These are phyloP conservation scores for Cettia cetti DNA, from an alignment of 2,113 vertebrate species.

Conservation along the genomic window DNA sequence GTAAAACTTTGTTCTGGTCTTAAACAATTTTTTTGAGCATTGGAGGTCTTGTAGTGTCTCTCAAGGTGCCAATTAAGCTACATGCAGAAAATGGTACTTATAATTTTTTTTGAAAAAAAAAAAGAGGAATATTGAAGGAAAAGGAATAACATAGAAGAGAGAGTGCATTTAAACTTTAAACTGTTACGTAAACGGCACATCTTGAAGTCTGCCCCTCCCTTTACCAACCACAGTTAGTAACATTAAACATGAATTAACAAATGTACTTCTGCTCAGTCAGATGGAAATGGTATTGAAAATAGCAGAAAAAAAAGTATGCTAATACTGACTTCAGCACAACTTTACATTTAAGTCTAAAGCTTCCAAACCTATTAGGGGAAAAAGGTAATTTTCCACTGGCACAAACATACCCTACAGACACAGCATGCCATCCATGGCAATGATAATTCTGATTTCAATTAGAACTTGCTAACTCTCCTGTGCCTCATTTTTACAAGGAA, in stretches of 20 bases:
- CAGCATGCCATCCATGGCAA: conserved; percentile 51
- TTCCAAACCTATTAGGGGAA: not conserved
- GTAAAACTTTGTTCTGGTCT: not conserved
- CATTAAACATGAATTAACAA: not conserved
- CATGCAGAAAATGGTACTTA: not conserved
- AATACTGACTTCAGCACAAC: not conserved
- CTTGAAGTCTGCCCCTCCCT: not conserved
- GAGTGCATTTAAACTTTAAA: not conserved
- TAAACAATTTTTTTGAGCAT: not conserved
- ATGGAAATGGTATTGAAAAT: not conserved
- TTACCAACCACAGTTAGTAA: not conserved
- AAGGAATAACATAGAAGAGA: not conserved
- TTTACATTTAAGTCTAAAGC: conserved; percentile 8
- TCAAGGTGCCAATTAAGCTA: not conserved
- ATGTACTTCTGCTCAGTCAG: not conserved
- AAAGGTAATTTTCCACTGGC: conserved; percentile 14
- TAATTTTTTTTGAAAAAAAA: not conserved
- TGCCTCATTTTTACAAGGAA: conserved; percentile 52
- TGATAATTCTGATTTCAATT: conserved; percentile 72
- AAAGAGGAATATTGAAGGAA: not conserved
- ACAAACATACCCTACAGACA: conserved; percentile 44
- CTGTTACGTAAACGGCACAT: not conserved
- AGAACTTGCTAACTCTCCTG: conserved; percentile 60
- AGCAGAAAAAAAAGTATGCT: not conserved
- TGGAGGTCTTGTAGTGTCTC: not conserved